Evolutionary conservation across 2,888 invertebrate species (phyloP).

Genomic region (Stenoptilia bipunctidactyla): DNA sequence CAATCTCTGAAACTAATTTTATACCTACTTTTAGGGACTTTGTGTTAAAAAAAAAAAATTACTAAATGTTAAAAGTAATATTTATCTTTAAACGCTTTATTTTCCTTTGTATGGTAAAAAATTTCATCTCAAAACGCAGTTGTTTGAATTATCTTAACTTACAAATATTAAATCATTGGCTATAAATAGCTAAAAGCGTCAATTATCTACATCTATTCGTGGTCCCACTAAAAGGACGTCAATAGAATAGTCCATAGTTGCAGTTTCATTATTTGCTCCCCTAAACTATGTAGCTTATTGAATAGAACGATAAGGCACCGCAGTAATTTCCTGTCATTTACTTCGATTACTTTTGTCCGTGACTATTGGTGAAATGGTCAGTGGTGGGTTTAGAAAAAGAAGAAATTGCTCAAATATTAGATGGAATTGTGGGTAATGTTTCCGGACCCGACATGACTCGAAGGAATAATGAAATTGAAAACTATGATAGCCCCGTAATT

Average conservation of each 20-base stretch:
- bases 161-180: too few species aligned
- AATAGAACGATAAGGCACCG: constrained; percentile 64
- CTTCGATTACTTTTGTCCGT: constrained; percentile 53
- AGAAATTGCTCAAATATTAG: background rate
- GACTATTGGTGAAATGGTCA: constrained; percentile 29
- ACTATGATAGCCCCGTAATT: too few species aligned
- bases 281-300: constrained; percentile 54
- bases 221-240: constrained; percentile 10
- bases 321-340: constrained; percentile 67
- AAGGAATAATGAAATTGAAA: constrained; percentile 13
- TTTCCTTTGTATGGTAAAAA: too few species aligned
- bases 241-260: constrained; percentile 36
- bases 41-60: too few species aligned
- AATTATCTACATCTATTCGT: constrained; percentile 1
- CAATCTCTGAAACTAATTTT: too few species aligned
- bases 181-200: too few species aligned
- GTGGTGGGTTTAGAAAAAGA: background rate
- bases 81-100: too few species aligned
- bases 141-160: too few species aligned
- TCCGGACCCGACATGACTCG: constrained; percentile 24
- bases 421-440: constrained; percentile 19
- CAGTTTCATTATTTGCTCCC: constrained; percentile 61
- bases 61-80: too few species aligned
- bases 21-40: too few species aligned
- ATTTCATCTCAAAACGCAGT: too few species aligned